A percentile compares a stretch with the other conserved stretches of the same genome.
phyloP scores from a whole-genome alignment of 2,888 invertebrate genomes.

The Brachyptera risi region DNA sequence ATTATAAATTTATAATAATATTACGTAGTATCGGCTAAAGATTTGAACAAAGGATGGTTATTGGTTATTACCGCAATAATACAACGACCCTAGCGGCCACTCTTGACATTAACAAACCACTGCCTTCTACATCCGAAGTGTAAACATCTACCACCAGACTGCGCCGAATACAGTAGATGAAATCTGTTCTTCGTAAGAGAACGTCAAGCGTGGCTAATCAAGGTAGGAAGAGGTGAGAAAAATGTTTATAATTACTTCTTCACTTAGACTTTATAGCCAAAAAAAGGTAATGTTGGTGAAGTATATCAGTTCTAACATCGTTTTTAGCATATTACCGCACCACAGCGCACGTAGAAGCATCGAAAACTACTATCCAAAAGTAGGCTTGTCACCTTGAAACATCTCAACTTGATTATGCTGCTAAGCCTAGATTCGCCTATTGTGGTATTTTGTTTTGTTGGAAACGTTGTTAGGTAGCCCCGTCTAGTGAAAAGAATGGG shows the following conservation, averaged over 20 bases:
- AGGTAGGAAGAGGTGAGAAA: slow-evolving; percentile 53
- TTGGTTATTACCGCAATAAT: too few species aligned
- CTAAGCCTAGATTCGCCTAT: too few species aligned
- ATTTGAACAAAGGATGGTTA: too few species aligned
- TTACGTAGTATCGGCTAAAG: too few species aligned
- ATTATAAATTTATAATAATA: too few species aligned
- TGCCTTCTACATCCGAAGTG: background rate
- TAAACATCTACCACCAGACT: background rate
- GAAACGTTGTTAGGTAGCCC: background rate
- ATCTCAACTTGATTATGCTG: background rate
- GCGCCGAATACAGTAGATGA: too few species aligned
- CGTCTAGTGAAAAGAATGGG: background rate
- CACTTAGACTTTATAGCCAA: background rate
- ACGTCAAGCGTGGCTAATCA: slow-evolving; percentile 78
- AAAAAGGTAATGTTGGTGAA: background rate
- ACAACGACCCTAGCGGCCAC: too few species aligned
- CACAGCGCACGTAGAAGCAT: background rate
- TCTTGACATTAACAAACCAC: too few species aligned
- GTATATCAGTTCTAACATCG: background rate
- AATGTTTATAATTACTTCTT: slow-evolving; percentile 12
- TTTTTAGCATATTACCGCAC: background rate
- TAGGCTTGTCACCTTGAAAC: background rate
- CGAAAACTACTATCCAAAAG: background rate
- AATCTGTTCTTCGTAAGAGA: slow-evolving; percentile 27
- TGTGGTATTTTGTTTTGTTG: too few species aligned